Evolutionary conservation across 2,113 vertebrate genomes (phyloP).

Genomic region (Chitala chitala): DNA sequence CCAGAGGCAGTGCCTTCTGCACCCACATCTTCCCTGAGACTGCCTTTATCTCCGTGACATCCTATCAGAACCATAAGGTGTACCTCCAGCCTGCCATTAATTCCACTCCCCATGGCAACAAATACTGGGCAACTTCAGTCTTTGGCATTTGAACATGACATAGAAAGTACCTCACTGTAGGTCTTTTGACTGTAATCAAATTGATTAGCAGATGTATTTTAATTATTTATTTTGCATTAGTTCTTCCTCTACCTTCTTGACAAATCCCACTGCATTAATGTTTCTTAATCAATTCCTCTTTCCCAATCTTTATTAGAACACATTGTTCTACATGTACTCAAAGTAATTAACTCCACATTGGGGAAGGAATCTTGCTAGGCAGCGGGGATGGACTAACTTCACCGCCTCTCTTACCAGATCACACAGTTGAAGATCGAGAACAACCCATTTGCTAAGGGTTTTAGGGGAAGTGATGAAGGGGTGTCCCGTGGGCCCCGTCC

Average conservation of each 20-base stretch:
- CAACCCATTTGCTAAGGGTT: conserved; percentile 96
- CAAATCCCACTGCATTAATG: background rate
- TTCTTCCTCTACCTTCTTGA: too few relatives aligned
- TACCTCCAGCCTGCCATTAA: too few relatives aligned
- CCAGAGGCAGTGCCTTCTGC: conserved; percentile 94
- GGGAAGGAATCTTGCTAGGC: too few relatives aligned
- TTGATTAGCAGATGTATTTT: background rate
- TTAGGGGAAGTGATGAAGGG: conserved; percentile 91
- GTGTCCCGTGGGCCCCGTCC: conserved; percentile 84
- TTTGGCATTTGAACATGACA: too few relatives aligned
- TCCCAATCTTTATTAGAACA: conserved; percentile 72
- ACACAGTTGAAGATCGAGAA: conserved; percentile 97
- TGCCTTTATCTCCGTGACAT: conserved; percentile 91
- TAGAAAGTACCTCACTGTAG: too few relatives aligned
- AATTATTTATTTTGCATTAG: background rate
- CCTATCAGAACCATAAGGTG: conserved; percentile 98
- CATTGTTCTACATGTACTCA: background rate
- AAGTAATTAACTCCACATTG: too few relatives aligned
- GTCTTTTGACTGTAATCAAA: too few relatives aligned
- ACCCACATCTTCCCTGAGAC: conserved; percentile 92
- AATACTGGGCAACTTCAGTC: too few relatives aligned
- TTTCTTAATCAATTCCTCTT: background rate
- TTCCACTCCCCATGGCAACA: background rate
- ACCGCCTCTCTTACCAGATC: conserved; percentile 64
- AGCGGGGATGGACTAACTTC: background rate